A percentile compares a stretch with the other conserved stretches of the same genome.
Evolutionary conservation across 2,113 vertebrate species (phyloP).

Genomic region (Zosterops japonicus): DNA sequence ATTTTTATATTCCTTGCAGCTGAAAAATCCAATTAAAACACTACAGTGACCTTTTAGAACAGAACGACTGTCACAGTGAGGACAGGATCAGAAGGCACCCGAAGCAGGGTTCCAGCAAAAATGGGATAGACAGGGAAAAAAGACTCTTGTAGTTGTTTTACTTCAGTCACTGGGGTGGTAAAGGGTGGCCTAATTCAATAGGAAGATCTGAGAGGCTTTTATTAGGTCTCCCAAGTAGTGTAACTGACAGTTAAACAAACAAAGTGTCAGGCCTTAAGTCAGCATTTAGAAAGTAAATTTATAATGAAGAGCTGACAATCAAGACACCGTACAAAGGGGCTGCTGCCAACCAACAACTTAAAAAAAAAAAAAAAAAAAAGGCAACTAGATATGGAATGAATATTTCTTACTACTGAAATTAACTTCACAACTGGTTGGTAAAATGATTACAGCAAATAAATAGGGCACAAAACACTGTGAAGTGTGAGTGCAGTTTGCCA

Average conservation of each 20-base stretch:
- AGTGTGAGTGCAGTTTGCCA: not conserved
- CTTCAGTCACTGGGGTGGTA: not conserved
- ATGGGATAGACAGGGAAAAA: not conserved
- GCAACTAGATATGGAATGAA: not conserved
- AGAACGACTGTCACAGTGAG: not conserved
- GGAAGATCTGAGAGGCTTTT: conserved; percentile 61
- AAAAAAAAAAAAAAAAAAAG: not conserved
- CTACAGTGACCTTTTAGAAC: conserved; percentile 23
- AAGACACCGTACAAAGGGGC: not conserved
- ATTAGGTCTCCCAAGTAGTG: conserved; percentile 44
- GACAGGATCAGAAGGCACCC: not conserved
- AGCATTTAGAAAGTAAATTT: conserved; percentile 63
- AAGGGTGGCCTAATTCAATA: conserved; percentile 59
- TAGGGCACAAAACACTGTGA: not conserved
- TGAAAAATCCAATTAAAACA: conserved; percentile 61
- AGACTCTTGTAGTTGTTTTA: not conserved
- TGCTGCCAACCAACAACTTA: conserved; percentile 1
- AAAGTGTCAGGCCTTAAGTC: conserved; percentile 57
- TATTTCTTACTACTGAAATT: conserved; percentile 6
- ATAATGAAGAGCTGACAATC: conserved; percentile 63
- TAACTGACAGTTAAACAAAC: conserved; percentile 65
- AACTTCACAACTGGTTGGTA: not conserved
- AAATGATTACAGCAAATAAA: conserved; percentile 26
- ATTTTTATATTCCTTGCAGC: conserved; percentile 46
- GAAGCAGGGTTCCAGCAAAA: not conserved